phyloP scores from a whole-genome alignment of 2,888 invertebrate genomes.

The Cenopis cana region DNA sequence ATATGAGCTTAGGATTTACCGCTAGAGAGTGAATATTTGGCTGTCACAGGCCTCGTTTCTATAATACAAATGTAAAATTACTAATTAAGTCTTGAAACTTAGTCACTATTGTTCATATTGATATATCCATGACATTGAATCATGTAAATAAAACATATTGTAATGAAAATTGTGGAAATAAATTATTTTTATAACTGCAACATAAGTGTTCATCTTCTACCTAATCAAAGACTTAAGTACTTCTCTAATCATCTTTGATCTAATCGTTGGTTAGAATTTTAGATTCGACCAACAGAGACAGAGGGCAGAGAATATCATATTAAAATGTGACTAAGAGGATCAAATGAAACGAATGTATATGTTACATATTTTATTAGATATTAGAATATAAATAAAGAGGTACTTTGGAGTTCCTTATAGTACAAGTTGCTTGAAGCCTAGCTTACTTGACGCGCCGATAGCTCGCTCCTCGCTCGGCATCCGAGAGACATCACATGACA shows the following conservation, averaged over 20 bases:
- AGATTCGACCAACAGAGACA: too few species aligned
- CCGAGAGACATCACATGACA: conserved; percentile 25
- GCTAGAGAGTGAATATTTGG: background rate
- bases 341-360: conserved; percentile 41
- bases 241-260: too few species aligned
- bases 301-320: too few species aligned
- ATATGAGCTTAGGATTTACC: background rate
- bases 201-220: conserved; percentile 2
- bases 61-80: conserved; percentile 15
- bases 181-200: conserved; percentile 56
- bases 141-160: conserved; percentile 64
- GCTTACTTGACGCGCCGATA: background rate
- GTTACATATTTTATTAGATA: conserved; percentile 47
- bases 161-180: conserved; percentile 57
- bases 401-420: conserved; percentile 44
- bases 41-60: conserved; percentile 15
- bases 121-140: conserved; percentile 47
- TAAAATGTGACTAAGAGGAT: background rate
- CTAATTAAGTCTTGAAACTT: conserved; percentile 46
- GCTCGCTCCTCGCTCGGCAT: conserved; percentile 3
- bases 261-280: too few species aligned
- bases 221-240: too few species aligned
- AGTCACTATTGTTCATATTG: conserved; percentile 48
- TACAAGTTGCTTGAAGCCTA: conserved; percentile 40
- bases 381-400: conserved; percentile 45